phyloP scores from a whole-genome alignment of 2,888 invertebrate genomes.

The Boloria euphrosyne region DNA sequence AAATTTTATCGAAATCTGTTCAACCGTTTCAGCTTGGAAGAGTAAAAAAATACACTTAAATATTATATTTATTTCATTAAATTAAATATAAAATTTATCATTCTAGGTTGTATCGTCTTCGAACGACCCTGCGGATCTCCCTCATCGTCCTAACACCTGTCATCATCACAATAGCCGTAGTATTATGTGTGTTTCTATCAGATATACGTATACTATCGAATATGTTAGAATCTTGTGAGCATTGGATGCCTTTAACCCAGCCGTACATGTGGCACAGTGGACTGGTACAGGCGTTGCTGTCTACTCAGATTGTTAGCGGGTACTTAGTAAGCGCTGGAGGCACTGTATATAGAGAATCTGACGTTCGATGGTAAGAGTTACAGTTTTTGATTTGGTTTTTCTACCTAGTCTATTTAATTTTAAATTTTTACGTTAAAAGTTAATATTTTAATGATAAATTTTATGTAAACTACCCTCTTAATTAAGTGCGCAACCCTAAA shows the following conservation, averaged over 20 bases:
- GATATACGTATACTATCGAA: constrained; percentile 55
- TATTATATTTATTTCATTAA: background rate
- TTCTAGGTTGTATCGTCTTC: constrained; percentile 77
- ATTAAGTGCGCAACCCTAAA: too few relatives aligned
- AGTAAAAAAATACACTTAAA: too few relatives aligned
- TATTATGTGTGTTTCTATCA: constrained; percentile 66
- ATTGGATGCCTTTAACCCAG: constrained; percentile 64
- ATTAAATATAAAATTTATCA: constrained; percentile 4
- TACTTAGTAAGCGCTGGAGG: constrained; percentile 85
- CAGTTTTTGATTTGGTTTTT: background rate
- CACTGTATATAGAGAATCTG: constrained; percentile 83
- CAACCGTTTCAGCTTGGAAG: too few relatives aligned
- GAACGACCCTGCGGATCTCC: constrained; percentile 74
- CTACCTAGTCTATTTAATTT: too few relatives aligned
- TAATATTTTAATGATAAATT: too few relatives aligned
- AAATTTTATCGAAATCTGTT: background rate
- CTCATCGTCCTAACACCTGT: constrained; percentile 64
- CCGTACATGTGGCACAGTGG: constrained; percentile 84
- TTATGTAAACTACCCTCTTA: too few relatives aligned
- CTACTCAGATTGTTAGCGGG: constrained; percentile 84
- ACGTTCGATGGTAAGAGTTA: constrained; percentile 83
- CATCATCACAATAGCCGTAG: constrained; percentile 60
- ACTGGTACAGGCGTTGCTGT: constrained; percentile 84
- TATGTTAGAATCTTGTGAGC: constrained; percentile 68
- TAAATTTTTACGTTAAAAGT: too few relatives aligned